Evolutionary conservation across 1,140 invertebrate genomes (phyloP).

Genomic region (Muscidifurax raptorellus): DNA sequence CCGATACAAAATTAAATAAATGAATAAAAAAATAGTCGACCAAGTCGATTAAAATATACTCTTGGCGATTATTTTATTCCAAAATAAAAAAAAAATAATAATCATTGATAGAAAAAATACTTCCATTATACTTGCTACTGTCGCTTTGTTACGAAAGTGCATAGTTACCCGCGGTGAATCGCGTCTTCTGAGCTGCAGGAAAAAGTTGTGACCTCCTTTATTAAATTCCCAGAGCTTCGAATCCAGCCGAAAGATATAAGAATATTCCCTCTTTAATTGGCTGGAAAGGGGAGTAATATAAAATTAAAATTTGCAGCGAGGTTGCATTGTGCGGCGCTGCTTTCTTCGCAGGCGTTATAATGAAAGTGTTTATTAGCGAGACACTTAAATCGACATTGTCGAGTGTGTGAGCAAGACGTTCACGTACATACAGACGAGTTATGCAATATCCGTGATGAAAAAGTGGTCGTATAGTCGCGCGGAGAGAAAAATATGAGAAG

Average conservation of each 20-base stretch:
- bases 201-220: neutral
- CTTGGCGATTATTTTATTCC: too few species aligned
- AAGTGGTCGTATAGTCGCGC: neutral
- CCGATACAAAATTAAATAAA: too few species aligned
- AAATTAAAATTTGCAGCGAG: slow-evolving; percentile 26
- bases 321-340: neutral
- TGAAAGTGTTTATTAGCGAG: slow-evolving; percentile 54
- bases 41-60: too few species aligned
- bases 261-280: slow-evolving; percentile 20
- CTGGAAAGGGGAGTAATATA: slow-evolving; percentile 15
- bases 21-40: too few species aligned
- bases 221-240: neutral
- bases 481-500: neutral
- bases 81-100: too few species aligned
- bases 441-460: neutral
- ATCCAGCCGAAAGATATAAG: neutral
- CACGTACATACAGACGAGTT: slow-evolving; percentile 32
- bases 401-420: slow-evolving; percentile 16
- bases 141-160: neutral
- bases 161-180: neutral
- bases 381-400: slow-evolving; percentile 52
- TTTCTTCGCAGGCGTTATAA: slow-evolving; percentile 44
- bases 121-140: too few species aligned
- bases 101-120: too few species aligned
- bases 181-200: neutral